Conservation (phyloP, 2,797 vertebrate genomes). For the Semaprochilodus insignis region DNA sequence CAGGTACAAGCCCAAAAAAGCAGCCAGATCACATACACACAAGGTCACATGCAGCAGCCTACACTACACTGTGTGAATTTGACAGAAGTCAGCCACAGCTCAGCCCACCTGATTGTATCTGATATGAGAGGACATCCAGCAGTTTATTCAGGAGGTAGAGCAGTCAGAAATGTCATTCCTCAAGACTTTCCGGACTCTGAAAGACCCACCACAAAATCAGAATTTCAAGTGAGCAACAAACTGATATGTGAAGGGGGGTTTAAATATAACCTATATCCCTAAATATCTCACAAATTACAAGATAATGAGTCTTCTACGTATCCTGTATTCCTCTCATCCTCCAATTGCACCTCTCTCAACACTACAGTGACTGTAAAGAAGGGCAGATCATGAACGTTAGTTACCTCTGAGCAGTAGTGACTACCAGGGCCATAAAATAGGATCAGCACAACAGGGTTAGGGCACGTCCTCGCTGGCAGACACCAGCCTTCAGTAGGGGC, state of each 20-base stretch:
- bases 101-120: slow-evolving; percentile 73
- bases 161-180: slow-evolving; percentile 82
- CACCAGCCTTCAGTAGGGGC: neutral
- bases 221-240: neutral
- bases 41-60: neutral
- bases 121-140: slow-evolving; percentile 80
- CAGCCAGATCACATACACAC: no score
- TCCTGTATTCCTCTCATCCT: neutral
- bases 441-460: neutral
- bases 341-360: neutral
- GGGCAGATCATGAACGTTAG: neutral
- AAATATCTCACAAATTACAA: neutral
- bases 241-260: neutral
- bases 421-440: neutral
- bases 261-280: neutral
- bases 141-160: slow-evolving; percentile 81
- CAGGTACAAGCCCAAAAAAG: neutral
- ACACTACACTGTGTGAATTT: neutral
- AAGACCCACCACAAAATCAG: slow-evolving; percentile 57
- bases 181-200: slow-evolving; percentile 69
- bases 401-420: neutral
- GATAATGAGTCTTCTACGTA: neutral
- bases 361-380: no score
- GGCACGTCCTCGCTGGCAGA: neutral
- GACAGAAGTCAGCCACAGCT: neutral